Evolutionary conservation across 2,888 invertebrate species (phyloP).

Genomic region (Eupithecia vulgata): DNA sequence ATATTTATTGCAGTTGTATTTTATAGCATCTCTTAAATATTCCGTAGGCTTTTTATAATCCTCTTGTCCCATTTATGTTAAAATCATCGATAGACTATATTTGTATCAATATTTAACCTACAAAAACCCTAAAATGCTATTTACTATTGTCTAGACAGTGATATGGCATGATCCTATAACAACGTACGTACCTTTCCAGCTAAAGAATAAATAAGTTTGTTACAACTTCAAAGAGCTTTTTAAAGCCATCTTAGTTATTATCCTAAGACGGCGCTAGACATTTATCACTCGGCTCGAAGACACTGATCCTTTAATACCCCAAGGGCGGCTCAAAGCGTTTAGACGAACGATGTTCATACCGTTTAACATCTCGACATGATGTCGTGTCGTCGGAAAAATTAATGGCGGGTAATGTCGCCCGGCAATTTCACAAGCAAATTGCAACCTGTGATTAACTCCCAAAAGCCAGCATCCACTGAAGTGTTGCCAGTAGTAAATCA

Average conservation of each 20-base stretch:
- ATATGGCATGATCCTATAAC: not conserved
- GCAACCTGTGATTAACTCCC: constrained; percentile 56
- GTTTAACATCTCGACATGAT: constrained; percentile 58
- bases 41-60: not conserved
- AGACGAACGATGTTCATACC: constrained; percentile 64
- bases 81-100: not conserved
- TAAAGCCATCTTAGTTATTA: constrained; percentile 37
- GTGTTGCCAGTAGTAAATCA: not conserved
- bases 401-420: constrained; percentile 61
- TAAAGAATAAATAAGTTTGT: constrained; percentile 14
- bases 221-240: constrained; percentile 27
- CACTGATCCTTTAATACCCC: constrained; percentile 63
- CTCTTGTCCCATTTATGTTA: not conserved
- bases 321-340: constrained; percentile 50
- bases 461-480: constrained; percentile 43
- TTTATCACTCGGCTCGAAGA: constrained; percentile 65
- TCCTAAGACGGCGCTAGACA: constrained; percentile 47
- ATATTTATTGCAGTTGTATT: constrained; percentile 27
- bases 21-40: constrained; percentile 17
- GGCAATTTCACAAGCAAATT: constrained; percentile 62
- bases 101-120: not conserved
- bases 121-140: not conserved
- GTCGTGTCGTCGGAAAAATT: constrained; percentile 65
- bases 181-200: not conserved
- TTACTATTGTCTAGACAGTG: not conserved